Evolutionary conservation across 2,113 vertebrate genomes (phyloP).

Genomic region (Cephalopterus ornatus): DNA sequence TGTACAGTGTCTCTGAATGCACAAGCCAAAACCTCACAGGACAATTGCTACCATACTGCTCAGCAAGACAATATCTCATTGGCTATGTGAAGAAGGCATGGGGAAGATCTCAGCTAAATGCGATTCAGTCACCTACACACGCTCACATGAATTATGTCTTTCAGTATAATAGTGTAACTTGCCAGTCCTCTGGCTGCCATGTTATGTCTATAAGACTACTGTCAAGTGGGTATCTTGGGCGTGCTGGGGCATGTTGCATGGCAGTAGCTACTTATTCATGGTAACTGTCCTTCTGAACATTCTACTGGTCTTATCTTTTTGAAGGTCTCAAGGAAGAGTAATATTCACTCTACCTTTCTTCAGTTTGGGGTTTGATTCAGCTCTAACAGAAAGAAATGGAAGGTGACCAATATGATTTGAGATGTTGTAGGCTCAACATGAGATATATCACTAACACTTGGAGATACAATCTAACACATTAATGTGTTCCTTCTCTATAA

Average conservation of each 20-base stretch:
- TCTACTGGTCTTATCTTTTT: not conserved
- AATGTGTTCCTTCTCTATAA: too few species aligned
- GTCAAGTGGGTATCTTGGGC: not conserved
- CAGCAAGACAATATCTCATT: not conserved
- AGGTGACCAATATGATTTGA: not conserved
- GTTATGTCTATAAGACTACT: not conserved
- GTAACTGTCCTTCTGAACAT: not conserved
- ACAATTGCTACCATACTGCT: not conserved
- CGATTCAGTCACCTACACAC: not conserved
- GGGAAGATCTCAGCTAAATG: not conserved
- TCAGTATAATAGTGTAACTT: not conserved
- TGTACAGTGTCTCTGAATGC: not conserved
- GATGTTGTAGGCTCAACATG: not conserved
- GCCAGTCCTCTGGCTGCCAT: not conserved
- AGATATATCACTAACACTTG: not conserved
- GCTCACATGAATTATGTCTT: not conserved
- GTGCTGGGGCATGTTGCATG: too few species aligned
- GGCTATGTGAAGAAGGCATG: not conserved
- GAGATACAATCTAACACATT: not conserved
- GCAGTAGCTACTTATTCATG: not conserved
- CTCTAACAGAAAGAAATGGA: not conserved
- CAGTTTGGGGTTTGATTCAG: not conserved
- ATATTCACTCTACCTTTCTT: not conserved
- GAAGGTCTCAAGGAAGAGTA: not conserved
- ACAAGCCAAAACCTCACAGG: not conserved